A percentile compares a stretch with the other conserved stretches of the same genome.
phyloP scores from a whole-genome alignment of 2,113 vertebrate genomes.

The Ibidorhyncha struthersii region DNA sequence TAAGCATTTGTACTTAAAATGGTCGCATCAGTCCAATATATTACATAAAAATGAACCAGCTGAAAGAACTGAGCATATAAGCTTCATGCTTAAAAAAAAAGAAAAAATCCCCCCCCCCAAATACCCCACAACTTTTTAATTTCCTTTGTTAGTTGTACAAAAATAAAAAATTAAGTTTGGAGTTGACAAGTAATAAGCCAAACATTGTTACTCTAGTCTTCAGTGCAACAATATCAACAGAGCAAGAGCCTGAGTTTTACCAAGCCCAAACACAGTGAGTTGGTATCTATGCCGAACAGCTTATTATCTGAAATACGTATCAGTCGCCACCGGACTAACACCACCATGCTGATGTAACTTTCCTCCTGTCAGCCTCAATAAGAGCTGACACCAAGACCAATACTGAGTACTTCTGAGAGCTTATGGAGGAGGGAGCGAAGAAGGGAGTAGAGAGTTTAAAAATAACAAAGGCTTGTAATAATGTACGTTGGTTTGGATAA shows the following conservation, averaged over 20 bases:
- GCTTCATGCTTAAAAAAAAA: background rate
- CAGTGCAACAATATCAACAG: background rate
- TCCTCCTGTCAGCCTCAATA: background rate
- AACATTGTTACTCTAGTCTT: background rate
- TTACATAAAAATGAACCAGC: background rate
- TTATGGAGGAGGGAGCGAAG: background rate
- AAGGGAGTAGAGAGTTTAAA: background rate
- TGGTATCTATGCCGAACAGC: background rate
- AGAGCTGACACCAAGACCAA: background rate
- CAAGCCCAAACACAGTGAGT: background rate
- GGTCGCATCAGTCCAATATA: background rate
- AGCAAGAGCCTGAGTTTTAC: background rate
- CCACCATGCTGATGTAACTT: background rate
- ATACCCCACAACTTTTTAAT: background rate
- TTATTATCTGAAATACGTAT: background rate
- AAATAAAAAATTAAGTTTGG: background rate
- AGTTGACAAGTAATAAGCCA: background rate
- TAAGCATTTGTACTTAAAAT: background rate
- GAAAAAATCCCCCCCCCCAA: background rate
- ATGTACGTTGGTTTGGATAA: background rate
- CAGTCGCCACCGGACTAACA: background rate
- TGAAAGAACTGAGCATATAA: background rate
- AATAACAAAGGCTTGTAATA: background rate
- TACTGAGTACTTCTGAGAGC: background rate
- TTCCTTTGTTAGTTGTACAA: background rate